phyloP scores from a whole-genome alignment of 37 sponge, comb jelly and placozoan genomes.

The Haliclona indistincta region DNA sequence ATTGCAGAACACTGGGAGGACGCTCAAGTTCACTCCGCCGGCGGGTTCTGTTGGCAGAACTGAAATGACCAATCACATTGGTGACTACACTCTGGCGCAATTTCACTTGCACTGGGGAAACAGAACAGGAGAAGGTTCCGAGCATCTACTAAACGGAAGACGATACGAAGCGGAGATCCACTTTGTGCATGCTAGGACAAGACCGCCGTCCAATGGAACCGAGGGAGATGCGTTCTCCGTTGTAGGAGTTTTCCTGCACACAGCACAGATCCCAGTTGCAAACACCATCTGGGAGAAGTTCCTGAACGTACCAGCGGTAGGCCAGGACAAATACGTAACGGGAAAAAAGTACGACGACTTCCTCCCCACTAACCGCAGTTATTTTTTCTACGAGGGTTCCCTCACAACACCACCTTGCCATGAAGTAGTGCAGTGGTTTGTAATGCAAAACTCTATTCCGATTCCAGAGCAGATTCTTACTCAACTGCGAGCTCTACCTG shows the following conservation, averaged over 20 bases:
- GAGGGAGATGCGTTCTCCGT: neutral
- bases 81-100: constrained; percentile 16
- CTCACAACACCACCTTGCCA: constrained; percentile 60
- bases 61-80: neutral
- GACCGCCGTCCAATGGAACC: no score
- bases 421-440: constrained; percentile 73
- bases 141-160: constrained; percentile 27
- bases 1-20: neutral
- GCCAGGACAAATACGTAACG: neutral
- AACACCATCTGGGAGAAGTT: neutral
- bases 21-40: neutral
- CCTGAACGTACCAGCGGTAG: neutral
- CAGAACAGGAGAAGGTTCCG: constrained; percentile 33
- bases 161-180: constrained; percentile 36
- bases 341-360: neutral
- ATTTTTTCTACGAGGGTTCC: constrained; percentile 63
- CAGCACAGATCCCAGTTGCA: neutral
- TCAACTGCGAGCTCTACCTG: constrained; percentile 3
- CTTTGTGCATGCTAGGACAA: no score
- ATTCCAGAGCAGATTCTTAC: constrained; percentile 26
- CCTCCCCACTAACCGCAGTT: constrained; percentile 32
- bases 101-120: constrained; percentile 72
- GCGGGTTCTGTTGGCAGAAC: neutral
- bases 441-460: constrained; percentile 30
- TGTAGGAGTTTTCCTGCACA: neutral